A percentile compares a stretch with the other conserved stretches of the same genome.
Conservation (phyloP, 2,113 vertebrate genomes). For the Caloenas nicobarica region DNA sequence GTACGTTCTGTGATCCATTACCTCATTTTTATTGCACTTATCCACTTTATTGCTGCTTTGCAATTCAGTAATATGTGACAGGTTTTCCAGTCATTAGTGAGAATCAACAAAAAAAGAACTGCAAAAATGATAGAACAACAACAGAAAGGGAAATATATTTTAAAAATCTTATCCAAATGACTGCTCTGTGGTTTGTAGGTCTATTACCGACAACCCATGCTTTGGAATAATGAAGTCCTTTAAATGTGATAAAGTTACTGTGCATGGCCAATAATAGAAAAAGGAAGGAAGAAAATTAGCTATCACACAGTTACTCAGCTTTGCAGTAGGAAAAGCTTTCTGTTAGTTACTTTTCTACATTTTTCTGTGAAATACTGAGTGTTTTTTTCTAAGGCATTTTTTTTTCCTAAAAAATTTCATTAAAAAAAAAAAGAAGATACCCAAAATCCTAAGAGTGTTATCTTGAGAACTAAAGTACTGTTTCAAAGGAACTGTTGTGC, state of each 20-base stretch:
- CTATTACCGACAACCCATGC: background rate
- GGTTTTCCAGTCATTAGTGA: conserved; percentile 10
- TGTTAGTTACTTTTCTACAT: background rate
- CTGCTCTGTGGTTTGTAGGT: background rate
- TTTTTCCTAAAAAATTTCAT: background rate
- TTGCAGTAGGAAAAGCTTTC: background rate
- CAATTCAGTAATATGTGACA: background rate
- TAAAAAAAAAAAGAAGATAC: background rate
- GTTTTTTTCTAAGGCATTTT: background rate
- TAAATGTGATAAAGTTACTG: background rate
- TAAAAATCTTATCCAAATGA: background rate
- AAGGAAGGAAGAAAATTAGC: background rate
- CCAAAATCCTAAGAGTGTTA: background rate
- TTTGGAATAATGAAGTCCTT: background rate
- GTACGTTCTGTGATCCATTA: conserved; percentile 40
- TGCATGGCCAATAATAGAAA: background rate
- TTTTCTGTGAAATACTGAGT: background rate
- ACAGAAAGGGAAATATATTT: background rate
- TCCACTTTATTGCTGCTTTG: conserved; percentile 29
- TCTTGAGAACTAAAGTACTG: background rate
- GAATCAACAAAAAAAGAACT: conserved; percentile 1
- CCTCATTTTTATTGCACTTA: conserved; percentile 35
- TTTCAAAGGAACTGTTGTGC: background rate
- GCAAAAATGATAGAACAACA: background rate
- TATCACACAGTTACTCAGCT: background rate